These are phyloP conservation scores for Cetonia aurata DNA, from an alignment of 2,888 invertebrate species.

Conservation along the genomic window DNA sequence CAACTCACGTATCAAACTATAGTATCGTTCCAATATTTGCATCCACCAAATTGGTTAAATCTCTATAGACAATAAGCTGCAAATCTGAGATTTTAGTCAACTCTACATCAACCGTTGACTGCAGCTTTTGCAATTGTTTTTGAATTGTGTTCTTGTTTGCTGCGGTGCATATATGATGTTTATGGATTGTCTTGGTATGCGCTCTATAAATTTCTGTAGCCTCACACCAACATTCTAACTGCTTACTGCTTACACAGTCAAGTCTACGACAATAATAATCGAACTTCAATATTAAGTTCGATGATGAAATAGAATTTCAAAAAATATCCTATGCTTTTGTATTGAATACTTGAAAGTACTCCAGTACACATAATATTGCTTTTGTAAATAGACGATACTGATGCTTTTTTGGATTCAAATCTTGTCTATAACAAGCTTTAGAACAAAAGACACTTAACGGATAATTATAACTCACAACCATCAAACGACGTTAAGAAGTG, in stretches of 20 bases:
- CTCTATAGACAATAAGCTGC: background rate
- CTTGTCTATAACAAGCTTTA: slow-evolving; percentile 28
- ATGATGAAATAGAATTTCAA: no score
- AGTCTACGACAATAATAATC: slow-evolving; percentile 8
- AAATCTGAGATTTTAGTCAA: background rate
- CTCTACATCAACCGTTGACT: background rate
- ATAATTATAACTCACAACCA: no score
- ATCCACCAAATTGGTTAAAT: slow-evolving; percentile 4
- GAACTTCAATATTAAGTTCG: no score
- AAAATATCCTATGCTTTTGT: no score
- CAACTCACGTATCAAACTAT: background rate
- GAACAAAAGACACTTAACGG: slow-evolving; percentile 40
- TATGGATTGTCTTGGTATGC: background rate
- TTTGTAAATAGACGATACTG: slow-evolving; percentile 21
- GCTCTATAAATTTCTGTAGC: slow-evolving; percentile 21
- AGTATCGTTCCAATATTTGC: background rate
- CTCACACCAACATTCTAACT: slow-evolving; percentile 29
- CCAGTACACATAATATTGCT: slow-evolving; percentile 13
- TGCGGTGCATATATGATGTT: background rate
- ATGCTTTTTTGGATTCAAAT: slow-evolving; percentile 34
- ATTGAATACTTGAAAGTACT: slow-evolving; percentile 19
- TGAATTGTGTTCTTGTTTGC: background rate
- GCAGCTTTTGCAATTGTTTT: slow-evolving; percentile 12
- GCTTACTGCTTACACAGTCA: slow-evolving; percentile 30
- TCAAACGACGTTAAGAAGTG: no score